These are phyloP conservation scores for Pterobdella sp. DNA, from an alignment of 2,888 invertebrate species.

Conservation along the genomic window DNA sequence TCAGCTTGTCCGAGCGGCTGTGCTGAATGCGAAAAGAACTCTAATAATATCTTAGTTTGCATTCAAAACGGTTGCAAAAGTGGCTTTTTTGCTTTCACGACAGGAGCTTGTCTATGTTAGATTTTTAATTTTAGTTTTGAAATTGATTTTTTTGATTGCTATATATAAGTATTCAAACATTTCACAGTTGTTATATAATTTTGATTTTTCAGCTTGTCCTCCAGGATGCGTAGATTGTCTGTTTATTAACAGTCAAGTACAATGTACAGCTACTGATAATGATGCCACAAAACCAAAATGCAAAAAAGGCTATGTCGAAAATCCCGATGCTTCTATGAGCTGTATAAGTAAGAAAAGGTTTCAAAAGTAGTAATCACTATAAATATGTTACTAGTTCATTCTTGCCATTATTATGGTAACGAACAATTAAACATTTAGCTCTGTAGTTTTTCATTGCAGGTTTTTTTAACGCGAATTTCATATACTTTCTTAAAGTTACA, in stretches of 20 bases:
- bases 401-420: too few relatives aligned
- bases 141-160: background rate
- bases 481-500: too few relatives aligned
- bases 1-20: conserved; percentile 33
- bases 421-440: too few relatives aligned
- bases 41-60: conserved; percentile 19
- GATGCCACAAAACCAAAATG: background rate
- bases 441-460: too few relatives aligned
- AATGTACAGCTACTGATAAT: background rate
- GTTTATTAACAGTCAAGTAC: conserved; percentile 18
- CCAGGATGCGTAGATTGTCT: conserved; percentile 26
- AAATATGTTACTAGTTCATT: too few relatives aligned
- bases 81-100: conserved; percentile 23
- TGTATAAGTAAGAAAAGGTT: conserved; percentile 24
- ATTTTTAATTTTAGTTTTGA: conserved; percentile 2
- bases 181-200: background rate
- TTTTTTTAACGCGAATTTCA: too few relatives aligned
- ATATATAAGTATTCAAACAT: background rate
- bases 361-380: background rate
- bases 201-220: conserved; percentile 27
- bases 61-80: conserved; percentile 14
- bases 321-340: conserved; percentile 22
- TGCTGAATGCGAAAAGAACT: conserved; percentile 19
- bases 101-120: conserved; percentile 29
- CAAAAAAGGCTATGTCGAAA: conserved; percentile 15